phyloP scores from a whole-genome alignment of 2,113 vertebrate genomes.

The Brevimyrus niger region DNA sequence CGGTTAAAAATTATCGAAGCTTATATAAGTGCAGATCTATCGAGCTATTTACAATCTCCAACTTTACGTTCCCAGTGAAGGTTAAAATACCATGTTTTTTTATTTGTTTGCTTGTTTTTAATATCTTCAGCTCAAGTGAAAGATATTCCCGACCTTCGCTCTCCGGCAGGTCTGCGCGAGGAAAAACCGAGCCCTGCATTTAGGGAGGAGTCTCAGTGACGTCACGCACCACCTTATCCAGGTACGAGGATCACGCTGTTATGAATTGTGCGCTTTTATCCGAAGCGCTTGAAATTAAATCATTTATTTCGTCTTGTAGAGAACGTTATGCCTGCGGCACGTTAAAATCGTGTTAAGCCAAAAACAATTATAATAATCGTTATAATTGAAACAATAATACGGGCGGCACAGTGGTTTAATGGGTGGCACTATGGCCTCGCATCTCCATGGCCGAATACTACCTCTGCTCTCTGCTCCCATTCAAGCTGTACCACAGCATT shows the following conservation, averaged over 20 bases:
- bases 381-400: background rate
- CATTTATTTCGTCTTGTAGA: background rate
- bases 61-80: background rate
- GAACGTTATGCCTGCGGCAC: background rate
- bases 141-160: background rate
- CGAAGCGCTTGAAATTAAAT: background rate
- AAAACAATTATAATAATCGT: background rate
- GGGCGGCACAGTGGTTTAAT: no score
- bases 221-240: conserved; percentile 16
- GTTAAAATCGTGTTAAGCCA: background rate
- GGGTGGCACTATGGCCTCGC: background rate
- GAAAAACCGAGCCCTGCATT: background rate
- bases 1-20: background rate
- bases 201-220: conserved; percentile 6
- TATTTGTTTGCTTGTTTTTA: background rate
- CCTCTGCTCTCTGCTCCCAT: background rate
- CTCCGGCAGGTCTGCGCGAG: background rate
- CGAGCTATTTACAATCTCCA: background rate
- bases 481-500: background rate
- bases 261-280: background rate
- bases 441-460: background rate
- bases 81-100: background rate
- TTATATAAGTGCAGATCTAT: background rate
- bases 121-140: background rate
- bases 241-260: background rate